Percentiles rank a stretch among this genome's conserved stretches.
These are phyloP conservation scores for Leptoclinus maculatus DNA, from an alignment of 2,797 vertebrate species.

Conservation along the genomic window DNA sequence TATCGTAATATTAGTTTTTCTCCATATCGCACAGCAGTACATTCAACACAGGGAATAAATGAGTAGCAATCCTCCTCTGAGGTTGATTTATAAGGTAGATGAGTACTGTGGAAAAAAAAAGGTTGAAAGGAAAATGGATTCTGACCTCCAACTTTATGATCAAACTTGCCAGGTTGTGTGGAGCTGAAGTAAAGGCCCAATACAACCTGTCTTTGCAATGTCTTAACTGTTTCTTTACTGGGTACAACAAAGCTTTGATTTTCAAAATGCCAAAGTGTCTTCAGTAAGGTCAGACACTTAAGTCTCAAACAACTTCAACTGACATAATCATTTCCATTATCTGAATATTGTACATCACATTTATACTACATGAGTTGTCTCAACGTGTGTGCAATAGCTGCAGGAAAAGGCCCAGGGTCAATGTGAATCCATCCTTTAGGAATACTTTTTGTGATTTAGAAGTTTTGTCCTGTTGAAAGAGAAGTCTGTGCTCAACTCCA, in stretches of 20 bases:
- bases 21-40: too few relatives aligned
- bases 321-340: background rate
- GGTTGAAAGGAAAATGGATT: background rate
- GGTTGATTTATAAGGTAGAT: background rate
- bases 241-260: background rate
- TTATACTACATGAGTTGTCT: background rate
- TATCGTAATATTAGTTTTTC: too few relatives aligned
- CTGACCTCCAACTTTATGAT: too few relatives aligned
- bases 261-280: background rate
- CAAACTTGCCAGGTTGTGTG: background rate
- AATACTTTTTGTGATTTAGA: constrained; percentile 1
- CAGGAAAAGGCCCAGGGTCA: accelerated
- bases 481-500: background rate
- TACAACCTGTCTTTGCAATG: background rate
- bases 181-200: background rate
- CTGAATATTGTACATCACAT: background rate
- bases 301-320: background rate
- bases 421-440: background rate
- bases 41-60: background rate
- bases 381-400: background rate
- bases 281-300: background rate
- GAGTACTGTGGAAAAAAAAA: background rate
- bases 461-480: background rate
- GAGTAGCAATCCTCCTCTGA: background rate
- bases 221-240: background rate